Conservation (phyloP, 2,113 vertebrate genomes). For the Ageneiosus marmoratus region DNA sequence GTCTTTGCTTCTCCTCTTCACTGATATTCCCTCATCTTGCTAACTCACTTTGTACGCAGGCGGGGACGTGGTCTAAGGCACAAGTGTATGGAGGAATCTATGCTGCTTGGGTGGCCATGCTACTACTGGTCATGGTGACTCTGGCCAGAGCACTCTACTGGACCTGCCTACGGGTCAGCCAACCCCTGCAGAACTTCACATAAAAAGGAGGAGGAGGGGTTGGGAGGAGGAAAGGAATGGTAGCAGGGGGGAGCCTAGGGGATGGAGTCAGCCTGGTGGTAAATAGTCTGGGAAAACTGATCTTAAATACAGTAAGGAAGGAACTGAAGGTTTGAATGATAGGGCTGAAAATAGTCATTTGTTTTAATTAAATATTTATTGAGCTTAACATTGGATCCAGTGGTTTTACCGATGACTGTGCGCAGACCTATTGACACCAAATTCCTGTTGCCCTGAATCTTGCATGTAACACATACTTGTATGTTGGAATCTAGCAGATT, state of each 20-base stretch:
- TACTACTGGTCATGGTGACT: slow-evolving; percentile 81
- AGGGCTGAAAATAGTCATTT: neutral
- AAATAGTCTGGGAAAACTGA: slow-evolving; percentile 3
- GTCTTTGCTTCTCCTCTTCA: neutral
- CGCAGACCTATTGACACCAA: slow-evolving; percentile 32
- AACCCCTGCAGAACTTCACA: slow-evolving; percentile 77
- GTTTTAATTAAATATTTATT: slow-evolving; percentile 55
- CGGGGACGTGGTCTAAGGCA: slow-evolving; percentile 83
- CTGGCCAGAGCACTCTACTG: slow-evolving; percentile 86
- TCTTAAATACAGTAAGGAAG: neutral
- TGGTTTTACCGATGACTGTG: slow-evolving; percentile 52
- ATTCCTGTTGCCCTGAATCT: slow-evolving; percentile 31
- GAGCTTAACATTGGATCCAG: slow-evolving; percentile 38
- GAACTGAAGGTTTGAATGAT: neutral
- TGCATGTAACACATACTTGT: neutral
- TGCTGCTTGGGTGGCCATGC: slow-evolving; percentile 82
- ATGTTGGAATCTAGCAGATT: neutral
- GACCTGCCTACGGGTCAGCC: slow-evolving; percentile 83
- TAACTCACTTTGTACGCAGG: slow-evolving; percentile 63
- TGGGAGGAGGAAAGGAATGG: neutral
- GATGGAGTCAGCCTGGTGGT: neutral
- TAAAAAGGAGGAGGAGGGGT: slow-evolving; percentile 46
- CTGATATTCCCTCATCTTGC: neutral
- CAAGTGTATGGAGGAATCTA: slow-evolving; percentile 83
- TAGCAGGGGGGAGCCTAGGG: neutral